phyloP scores from a whole-genome alignment of 2,113 vertebrate genomes.

The Notarius lentiginosus region DNA sequence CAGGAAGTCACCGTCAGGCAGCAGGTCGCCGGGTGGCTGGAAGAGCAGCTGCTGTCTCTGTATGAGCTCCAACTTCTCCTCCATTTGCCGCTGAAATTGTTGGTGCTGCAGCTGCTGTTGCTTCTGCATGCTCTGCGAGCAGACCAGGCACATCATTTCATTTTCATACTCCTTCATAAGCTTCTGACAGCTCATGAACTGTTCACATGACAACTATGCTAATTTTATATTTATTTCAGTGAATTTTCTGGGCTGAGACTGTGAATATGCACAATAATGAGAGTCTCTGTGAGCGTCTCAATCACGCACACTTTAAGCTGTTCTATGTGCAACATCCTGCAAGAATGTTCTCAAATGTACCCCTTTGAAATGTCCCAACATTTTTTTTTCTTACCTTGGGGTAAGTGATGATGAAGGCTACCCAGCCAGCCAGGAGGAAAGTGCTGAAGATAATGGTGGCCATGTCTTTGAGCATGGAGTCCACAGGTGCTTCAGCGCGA shows the following conservation, averaged over 20 bases:
- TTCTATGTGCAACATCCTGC: neutral
- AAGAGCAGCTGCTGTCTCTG: conserved; percentile 87
- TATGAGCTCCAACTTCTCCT: conserved; percentile 88
- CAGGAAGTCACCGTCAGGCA: conserved; percentile 73
- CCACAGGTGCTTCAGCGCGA: conserved; percentile 82
- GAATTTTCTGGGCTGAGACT: neutral
- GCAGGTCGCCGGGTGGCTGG: conserved; percentile 66
- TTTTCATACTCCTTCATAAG: neutral
- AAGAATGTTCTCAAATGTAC: neutral
- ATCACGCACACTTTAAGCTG: neutral
- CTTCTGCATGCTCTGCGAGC: conserved; percentile 80
- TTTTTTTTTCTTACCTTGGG: conserved; percentile 79
- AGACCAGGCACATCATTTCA: neutral
- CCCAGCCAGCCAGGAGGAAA: conserved; percentile 93
- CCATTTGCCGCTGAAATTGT: conserved; percentile 88
- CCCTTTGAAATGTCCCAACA: neutral
- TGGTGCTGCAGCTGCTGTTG: conserved; percentile 91
- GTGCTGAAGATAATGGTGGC: conserved; percentile 95
- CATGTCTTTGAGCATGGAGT: conserved; percentile 94
- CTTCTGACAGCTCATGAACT: no score
- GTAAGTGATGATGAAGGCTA: conserved; percentile 95
- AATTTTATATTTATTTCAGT: neutral
- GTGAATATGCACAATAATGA: neutral
- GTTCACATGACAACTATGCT: neutral
- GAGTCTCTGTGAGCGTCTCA: neutral